A percentile compares a stretch with the other conserved stretches of the same genome.
These are phyloP conservation scores for Selenia dentaria DNA, from an alignment of 2,888 invertebrate genomes.

Conservation along the genomic window DNA sequence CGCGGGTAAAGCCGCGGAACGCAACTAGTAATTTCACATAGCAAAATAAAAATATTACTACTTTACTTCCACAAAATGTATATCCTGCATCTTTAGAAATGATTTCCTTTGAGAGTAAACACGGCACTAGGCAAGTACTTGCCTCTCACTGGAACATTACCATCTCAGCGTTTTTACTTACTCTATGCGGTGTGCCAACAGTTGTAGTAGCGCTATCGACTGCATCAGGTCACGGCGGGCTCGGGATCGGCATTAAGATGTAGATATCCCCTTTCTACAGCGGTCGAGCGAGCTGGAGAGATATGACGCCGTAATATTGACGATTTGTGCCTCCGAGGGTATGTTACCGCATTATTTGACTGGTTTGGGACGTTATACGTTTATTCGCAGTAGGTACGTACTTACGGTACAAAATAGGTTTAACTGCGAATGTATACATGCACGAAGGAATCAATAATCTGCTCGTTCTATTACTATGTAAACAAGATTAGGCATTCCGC, in stretches of 20 bases:
- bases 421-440: too few species aligned
- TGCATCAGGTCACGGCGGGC: slow-evolving; percentile 54
- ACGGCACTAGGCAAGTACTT: background rate
- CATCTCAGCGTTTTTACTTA: background rate
- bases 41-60: too few species aligned
- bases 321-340: slow-evolving; percentile 16
- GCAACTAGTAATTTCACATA: too few species aligned
- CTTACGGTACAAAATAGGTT: too few species aligned
- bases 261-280: slow-evolving; percentile 42
- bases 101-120: background rate
- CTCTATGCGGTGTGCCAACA: background rate
- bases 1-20: too few species aligned
- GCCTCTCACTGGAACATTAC: background rate
- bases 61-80: too few species aligned
- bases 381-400: too few species aligned
- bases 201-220: slow-evolving; percentile 31
- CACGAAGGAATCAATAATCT: too few species aligned
- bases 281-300: slow-evolving; percentile 32
- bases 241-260: slow-evolving; percentile 49
- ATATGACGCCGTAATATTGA: slow-evolving; percentile 9
- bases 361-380: too few species aligned
- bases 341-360: slow-evolving; percentile 1
- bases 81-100: background rate
- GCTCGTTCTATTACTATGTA: too few species aligned
- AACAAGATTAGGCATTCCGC: too few species aligned